These are phyloP conservation scores for Hexactinellida sp. DNA, from an alignment of 37 sponge, comb jelly and placozoan genomes.

Conservation along the genomic window DNA sequence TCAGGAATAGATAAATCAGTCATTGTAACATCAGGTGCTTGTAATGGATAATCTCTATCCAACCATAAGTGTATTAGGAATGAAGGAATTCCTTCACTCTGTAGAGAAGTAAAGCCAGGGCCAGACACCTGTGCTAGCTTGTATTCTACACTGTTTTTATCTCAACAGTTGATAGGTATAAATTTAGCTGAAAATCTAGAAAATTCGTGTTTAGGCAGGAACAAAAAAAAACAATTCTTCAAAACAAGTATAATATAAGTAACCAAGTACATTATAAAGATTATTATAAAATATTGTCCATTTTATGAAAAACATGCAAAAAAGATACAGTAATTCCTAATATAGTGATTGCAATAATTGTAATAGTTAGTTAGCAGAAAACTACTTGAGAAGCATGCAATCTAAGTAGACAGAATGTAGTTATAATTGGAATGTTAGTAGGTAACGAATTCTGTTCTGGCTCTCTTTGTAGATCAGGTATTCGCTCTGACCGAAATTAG, in stretches of 20 bases:
- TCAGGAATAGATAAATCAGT: neutral
- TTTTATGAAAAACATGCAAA: too few relatives aligned
- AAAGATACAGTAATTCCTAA: too few relatives aligned
- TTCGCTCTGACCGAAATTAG: constrained; percentile 72
- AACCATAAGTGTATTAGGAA: neutral
- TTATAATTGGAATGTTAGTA: constrained; percentile 41
- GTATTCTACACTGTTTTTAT: neutral
- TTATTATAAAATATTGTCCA: too few relatives aligned
- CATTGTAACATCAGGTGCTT: neutral
- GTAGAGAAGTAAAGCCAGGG: neutral
- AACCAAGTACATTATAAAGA: too few relatives aligned
- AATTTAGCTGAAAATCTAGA: too few relatives aligned
- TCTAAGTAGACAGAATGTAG: too few relatives aligned
- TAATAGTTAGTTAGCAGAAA: too few relatives aligned
- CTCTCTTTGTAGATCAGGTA: constrained; percentile 84
- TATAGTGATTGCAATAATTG: too few relatives aligned
- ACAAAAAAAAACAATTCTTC: too few relatives aligned
- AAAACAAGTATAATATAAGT: too few relatives aligned
- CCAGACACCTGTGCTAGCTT: neutral
- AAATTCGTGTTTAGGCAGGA: too few relatives aligned
- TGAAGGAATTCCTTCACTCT: neutral
- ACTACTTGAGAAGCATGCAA: too few relatives aligned
- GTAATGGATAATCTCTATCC: constrained; percentile 10
- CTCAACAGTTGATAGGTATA: neutral
- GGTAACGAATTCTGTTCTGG: constrained; percentile 61